Evolutionary conservation across 2,888 invertebrate genomes (phyloP), one percentile per base, ranked within the genome.

Genomic region (Dynastes maya): DNA sequence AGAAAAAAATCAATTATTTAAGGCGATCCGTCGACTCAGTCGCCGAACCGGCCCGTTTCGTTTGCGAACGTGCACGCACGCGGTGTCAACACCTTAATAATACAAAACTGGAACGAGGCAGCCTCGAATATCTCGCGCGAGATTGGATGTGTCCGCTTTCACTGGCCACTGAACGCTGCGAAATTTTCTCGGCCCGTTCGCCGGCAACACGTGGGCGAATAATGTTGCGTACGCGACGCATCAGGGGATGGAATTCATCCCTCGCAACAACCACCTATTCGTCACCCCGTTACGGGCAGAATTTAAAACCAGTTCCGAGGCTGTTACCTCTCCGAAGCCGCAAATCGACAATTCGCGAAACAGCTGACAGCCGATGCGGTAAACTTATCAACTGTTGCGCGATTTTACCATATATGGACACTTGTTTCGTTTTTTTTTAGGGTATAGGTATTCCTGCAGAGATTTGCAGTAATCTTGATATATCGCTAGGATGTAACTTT

Each of bases 331-430:
- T 16, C n/a, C 37, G 9, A n/a, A 71, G 37, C 55, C 37, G n/a
- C 71, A 71, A 71, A 71, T 58, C 37, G 8, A 37, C 58, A 58
- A 29, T 71, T 71, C 22, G 55, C 71, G 55, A 37, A 76, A 65
- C 76, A 76, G 76, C 76, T 76, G 76, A 76, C 76, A 55, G 49
- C 65, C 55, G 76, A 76, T 53, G 51, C 67, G 61, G 76, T 65
- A 53, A 71, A 71, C 64, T 64, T 64, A 76, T 76, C 76, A 67
- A 51, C 51, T 45, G 37, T 76, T 76, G 49, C 76, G 51, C 64
- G 76, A 76, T 76, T 65, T 76, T 76, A 76, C 76, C 76, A 13
- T 76, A 76, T 76, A 76, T 76, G 76, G 76, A 51, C 65, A 76
- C 76, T 64, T 49, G 76, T 65, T 76, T 67, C 53, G 27, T 65